These are phyloP conservation scores for Aplodontia rufa DNA, from an alignment of 2,113 vertebrate genomes.

Conservation along the genomic window DNA sequence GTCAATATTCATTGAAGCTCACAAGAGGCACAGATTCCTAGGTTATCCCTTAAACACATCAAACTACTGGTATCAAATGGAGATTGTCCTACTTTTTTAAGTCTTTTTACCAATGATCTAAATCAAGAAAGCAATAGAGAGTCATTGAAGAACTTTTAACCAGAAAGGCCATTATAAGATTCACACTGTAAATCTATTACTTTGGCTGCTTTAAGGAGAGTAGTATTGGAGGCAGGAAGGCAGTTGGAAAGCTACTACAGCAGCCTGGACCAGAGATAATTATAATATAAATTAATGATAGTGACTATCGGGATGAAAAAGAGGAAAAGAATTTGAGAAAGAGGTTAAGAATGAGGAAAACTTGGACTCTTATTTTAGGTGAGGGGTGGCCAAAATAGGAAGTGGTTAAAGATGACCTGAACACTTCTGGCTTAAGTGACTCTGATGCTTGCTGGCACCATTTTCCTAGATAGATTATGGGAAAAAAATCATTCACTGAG, in stretches of 20 bases:
- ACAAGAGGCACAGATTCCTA: neutral
- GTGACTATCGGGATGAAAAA: neutral
- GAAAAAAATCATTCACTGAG: neutral
- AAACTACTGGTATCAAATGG: neutral
- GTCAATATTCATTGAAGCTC: slow-evolving; percentile 23
- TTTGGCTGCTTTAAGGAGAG: neutral
- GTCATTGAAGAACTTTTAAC: neutral
- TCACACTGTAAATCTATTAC: slow-evolving; percentile 2
- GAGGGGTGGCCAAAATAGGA: neutral
- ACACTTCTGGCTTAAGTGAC: neutral
- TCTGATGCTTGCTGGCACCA: neutral
- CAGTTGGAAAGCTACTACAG: neutral
- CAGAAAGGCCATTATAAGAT: neutral
- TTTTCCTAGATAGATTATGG: slow-evolving; percentile 40
- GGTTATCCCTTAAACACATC: slow-evolving; percentile 34
- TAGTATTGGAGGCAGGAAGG: slow-evolving; percentile 5
- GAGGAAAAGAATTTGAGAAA: slow-evolving; percentile 29
- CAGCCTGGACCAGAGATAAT: slow-evolving; percentile 3
- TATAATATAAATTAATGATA: neutral
- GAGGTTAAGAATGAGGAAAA: neutral
- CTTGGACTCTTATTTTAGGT: neutral
- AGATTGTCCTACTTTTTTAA: slow-evolving; percentile 21
- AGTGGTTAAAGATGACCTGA: neutral
- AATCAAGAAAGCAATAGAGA: neutral
- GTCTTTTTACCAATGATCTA: neutral